Evolutionary conservation across 2,888 invertebrate species (phyloP), one percentile per base, ranked within the genome.

Genomic region (Eupithecia pulchellata): DNA sequence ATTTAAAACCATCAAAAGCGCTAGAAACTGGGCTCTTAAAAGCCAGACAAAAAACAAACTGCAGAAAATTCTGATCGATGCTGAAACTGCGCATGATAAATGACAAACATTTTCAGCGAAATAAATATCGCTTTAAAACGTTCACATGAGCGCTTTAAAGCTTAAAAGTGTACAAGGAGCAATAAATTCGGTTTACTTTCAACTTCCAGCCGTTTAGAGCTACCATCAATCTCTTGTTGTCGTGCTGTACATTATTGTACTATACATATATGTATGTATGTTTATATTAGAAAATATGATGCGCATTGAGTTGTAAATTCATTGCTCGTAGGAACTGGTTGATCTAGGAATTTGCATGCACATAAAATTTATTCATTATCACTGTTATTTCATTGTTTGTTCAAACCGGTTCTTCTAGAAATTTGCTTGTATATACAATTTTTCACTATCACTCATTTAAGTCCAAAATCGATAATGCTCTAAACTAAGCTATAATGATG

Each of bases 201-300:
- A 76, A 74, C 75, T 73, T 75, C 76, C 75, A 76, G 77, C 79
- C 68, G 73, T 71, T 73, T 75, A 73, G 70, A 78, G 77, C 82
- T 80, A 78, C 77, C 86, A 89, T 90, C 88, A 88, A 90, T 89
- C 88, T 88, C 84, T 52, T 79, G 84, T 84, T 85, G 81, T 79
- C 79, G 78, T 77, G 78, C 75, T 66, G 68, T 64, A 62, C 68
- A 57, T 39, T 75, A 69, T 71, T 73, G 68, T n/a, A n/a, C n/a
- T n/a, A n/a, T n/a, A n/a, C n/a, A n/a, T n/a, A n/a, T n/a, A n/a
- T n/a, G n/a, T n/a, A n/a, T n/a, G n/a, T n/a, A n/a, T n/a, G n/a
- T n/a, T n/a, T n/a, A n/a, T n/a, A n/a, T n/a, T n/a, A n/a, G n/a
- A n/a, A n/a, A n/a, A n/a, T n/a, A n/a, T n/a, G n/a, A n/a, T n/a